A percentile compares a stretch with the other conserved stretches of the same genome.
Conservation (phyloP, 2,888 invertebrate species). For the Tortrix viridana region DNA sequence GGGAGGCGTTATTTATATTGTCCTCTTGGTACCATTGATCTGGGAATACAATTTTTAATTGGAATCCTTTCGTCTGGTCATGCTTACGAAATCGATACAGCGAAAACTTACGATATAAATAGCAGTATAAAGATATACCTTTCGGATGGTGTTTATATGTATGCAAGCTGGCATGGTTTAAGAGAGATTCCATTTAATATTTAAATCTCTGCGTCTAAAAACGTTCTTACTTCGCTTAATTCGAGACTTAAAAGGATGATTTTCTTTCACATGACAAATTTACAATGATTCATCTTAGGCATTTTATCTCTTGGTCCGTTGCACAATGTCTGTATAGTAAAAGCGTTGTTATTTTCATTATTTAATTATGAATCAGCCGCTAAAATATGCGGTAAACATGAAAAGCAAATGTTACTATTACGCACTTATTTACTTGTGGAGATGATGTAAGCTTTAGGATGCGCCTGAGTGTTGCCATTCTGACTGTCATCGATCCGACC, state of each 20-base stretch:
- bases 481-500: constrained; percentile 6
- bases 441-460: constrained; percentile 31
- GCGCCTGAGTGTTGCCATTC: constrained; percentile 7
- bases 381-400: constrained; percentile 32
- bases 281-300: constrained; percentile 20
- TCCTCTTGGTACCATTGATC: no score
- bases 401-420: constrained; percentile 30
- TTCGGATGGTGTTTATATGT: no score
- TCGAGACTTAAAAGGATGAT: not conserved
- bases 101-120: no score
- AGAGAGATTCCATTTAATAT: no score
- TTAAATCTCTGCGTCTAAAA: no score
- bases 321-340: constrained; percentile 9
- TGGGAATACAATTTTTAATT: no score
- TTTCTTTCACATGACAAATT: constrained; percentile 1
- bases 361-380: constrained; percentile 36
- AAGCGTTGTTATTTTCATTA: constrained; percentile 30
- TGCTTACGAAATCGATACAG: no score
- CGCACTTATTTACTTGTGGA: constrained; percentile 24
- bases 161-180: no score
- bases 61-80: no score
- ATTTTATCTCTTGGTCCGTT: constrained; percentile 16
- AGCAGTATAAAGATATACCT: no score
- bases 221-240: no score
- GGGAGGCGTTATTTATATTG: not conserved